Evolutionary conservation across 2,113 vertebrate genomes (phyloP), one percentile per base, ranked within the genome.

Genomic region (Prunella fulvescens): DNA sequence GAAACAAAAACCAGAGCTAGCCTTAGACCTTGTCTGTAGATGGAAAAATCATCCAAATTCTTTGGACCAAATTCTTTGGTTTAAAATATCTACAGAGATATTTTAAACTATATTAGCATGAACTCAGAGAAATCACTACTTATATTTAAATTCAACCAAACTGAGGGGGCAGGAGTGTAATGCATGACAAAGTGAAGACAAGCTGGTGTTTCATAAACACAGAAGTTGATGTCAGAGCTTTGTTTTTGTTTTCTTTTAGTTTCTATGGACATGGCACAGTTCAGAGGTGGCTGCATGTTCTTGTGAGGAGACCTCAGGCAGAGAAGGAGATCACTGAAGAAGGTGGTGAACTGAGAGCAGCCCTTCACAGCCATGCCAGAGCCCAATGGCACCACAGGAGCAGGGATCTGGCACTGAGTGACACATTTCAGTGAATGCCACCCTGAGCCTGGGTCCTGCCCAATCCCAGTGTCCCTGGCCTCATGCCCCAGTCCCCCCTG

Each of bases 361-460:
- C 10, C 2, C 47, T 70, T 29, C 50, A 10, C 39, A 44, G 25
- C 26, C 33, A 17, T 1, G 0, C 1, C 23, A 61, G 25, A 35
- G n/a, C 20, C 13, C 0, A 0, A 0, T 3, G 9, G 54, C 3
- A 3, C 8, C 1, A 0, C 0, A 1, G 23, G 16, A 7, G 12
- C 19, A n/a, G 53, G 11, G 17, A 1, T 12, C 25, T 65, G 25
- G 19, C 45, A 56, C 10, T 3, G 0, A 5, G 13, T 29, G 69
- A 54, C 3, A 1, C 3, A 1, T 56, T 51, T 14, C 33, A 50
- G 22, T 18, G 44, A 28, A 22, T 51, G 44, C 9, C 39, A 53
- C 11, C 28, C 25, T 3, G 5, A 79, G 13, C 26, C 45, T 7
- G 1, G 3, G 6, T 5, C 25, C 17, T 81, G 16, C 31, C 16